phyloP scores from a whole-genome alignment of 2,797 vertebrate genomes.

The Chaetodon trifasciatus region DNA sequence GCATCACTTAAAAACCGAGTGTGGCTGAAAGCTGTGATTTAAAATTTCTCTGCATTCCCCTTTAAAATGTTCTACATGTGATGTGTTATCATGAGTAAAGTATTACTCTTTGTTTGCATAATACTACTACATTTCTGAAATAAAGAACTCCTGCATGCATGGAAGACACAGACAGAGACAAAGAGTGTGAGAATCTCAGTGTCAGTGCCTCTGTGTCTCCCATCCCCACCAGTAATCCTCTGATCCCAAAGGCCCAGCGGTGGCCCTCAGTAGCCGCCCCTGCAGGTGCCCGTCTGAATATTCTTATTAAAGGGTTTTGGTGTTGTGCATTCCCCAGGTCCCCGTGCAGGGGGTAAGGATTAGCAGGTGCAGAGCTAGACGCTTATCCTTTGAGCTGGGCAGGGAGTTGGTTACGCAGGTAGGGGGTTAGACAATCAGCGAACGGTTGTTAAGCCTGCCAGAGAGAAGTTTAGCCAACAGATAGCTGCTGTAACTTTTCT shows the following conservation, averaged over 20 bases:
- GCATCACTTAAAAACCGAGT: too few species aligned
- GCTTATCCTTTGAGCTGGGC: slow-evolving; percentile 39
- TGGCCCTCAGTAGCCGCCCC: slow-evolving; percentile 47
- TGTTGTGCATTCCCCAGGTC: slow-evolving; percentile 53
- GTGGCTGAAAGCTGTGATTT: not conserved
- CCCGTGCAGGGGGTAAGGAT: slow-evolving; percentile 24
- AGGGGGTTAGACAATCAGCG: slow-evolving; percentile 44
- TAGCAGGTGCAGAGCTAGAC: slow-evolving; percentile 53
- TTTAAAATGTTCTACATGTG: not conserved
- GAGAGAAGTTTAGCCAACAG: slow-evolving; percentile 24
- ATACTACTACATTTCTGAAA: not conserved
- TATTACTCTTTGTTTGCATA: not conserved
- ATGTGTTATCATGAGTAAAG: not conserved
- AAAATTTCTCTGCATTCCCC: not conserved
- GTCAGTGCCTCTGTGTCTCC: slow-evolving; percentile 47
- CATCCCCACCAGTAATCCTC: slow-evolving; percentile 47
- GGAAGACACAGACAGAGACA: slow-evolving; percentile 1
- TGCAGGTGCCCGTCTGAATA: slow-evolving; percentile 63
- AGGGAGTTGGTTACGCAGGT: slow-evolving; percentile 27
- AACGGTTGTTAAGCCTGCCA: slow-evolving; percentile 21
- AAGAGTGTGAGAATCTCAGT: slow-evolving; percentile 5
- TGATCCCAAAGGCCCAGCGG: slow-evolving; percentile 53
- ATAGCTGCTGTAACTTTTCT: slow-evolving; percentile 30
- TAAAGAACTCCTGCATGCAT: not conserved
- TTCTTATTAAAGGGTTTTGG: slow-evolving; percentile 62